phyloP scores from a whole-genome alignment of 2,888 invertebrate genomes.

The Andrena bicolor region DNA sequence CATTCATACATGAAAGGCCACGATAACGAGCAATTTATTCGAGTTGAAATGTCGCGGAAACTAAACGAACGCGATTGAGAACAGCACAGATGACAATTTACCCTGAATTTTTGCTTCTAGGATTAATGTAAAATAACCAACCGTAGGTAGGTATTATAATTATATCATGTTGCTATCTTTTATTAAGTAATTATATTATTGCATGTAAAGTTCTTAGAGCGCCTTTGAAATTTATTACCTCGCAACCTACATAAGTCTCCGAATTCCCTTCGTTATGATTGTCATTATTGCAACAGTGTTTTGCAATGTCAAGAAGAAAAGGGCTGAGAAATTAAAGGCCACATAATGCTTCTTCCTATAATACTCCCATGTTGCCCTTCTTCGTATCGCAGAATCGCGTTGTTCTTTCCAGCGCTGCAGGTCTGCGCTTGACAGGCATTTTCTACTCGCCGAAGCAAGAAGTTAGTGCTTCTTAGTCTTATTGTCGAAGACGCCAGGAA shows the following conservation, averaged over 20 bases:
- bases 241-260: too few relatives aligned
- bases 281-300: too few relatives aligned
- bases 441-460: conserved; percentile 7
- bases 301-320: too few relatives aligned
- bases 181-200: neutral
- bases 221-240: neutral
- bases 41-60: neutral
- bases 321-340: too few relatives aligned
- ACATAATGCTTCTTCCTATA: too few relatives aligned
- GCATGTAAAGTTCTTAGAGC: neutral
- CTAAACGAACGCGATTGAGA: neutral
- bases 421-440: conserved; percentile 1
- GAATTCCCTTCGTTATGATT: too few relatives aligned
- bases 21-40: neutral
- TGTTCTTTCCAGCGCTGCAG: neutral
- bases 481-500: neutral
- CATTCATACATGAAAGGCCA: conserved; percentile 3
- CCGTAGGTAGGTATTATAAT: too few relatives aligned
- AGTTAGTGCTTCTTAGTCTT: neutral
- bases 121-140: neutral
- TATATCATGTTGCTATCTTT: neutral
- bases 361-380: too few relatives aligned
- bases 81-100: neutral
- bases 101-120: neutral
- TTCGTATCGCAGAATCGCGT: neutral